Conservation (phyloP, 1,140 invertebrate species). For the Diabrotica virgifera region DNA sequence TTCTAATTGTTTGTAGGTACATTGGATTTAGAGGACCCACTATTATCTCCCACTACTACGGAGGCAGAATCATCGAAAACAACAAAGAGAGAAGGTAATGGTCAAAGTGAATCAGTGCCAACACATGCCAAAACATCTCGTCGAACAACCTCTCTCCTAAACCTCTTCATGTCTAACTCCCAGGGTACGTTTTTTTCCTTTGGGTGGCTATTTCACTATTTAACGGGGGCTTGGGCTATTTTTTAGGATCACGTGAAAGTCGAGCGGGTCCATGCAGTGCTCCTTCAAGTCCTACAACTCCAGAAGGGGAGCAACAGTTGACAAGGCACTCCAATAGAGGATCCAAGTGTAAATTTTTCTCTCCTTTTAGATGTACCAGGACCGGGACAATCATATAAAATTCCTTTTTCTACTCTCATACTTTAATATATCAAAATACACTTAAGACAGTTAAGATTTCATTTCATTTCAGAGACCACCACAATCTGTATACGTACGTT, state of each 20-base stretch:
- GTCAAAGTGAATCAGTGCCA: conserved; percentile 47
- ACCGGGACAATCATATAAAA: conserved; percentile 13
- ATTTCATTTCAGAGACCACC: too few species aligned
- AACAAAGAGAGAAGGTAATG: conserved; percentile 57
- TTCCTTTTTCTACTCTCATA: too few species aligned
- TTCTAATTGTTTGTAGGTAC: conserved; percentile 25
- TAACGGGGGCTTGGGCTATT: conserved; percentile 47
- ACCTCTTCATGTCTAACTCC: conserved; percentile 92
- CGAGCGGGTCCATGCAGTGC: conserved; percentile 51
- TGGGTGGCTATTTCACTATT: conserved; percentile 19
- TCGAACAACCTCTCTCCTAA: conserved; percentile 88
- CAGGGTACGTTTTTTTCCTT: conserved; percentile 67
- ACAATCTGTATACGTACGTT: too few species aligned
- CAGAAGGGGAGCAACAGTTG: conserved; percentile 48
- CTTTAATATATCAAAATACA: too few species aligned
- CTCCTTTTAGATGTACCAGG: conserved; percentile 19
- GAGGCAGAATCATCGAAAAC: conserved; percentile 38
- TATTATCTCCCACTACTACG: conserved; percentile 39
- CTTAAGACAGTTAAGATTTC: too few species aligned
- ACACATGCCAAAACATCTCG: conserved; percentile 72
- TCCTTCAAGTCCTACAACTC: conserved; percentile 60
- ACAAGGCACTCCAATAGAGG: conserved; percentile 69
- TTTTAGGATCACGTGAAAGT: conserved; percentile 48
- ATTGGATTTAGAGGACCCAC: conserved; percentile 53
- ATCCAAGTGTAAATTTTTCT: conserved; percentile 65